Conservation (phyloP, 2,888 invertebrate species). For the Lasioglossum marginatum region DNA sequence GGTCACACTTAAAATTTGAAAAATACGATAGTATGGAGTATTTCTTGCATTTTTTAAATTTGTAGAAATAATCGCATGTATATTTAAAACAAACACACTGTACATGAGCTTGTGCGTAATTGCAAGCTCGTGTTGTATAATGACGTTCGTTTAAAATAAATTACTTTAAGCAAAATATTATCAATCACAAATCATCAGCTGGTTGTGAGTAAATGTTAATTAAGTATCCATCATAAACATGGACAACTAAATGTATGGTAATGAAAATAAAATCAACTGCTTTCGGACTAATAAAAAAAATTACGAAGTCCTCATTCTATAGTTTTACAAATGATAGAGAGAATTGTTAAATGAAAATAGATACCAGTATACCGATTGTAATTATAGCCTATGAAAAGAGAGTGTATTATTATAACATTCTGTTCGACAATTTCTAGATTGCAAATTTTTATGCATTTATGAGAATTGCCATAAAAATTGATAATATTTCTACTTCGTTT, state of each 20-base stretch:
- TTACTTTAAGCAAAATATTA: conserved; percentile 64
- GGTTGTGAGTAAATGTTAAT: conserved; percentile 81
- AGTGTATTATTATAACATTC: background rate
- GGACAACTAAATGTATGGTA: conserved; percentile 57
- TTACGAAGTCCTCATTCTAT: conserved; percentile 2
- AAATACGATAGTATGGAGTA: background rate
- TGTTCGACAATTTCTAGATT: background rate
- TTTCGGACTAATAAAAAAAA: conserved; percentile 24
- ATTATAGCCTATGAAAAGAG: background rate
- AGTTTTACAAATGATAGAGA: background rate
- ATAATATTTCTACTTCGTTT: background rate
- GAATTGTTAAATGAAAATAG: conserved; percentile 5
- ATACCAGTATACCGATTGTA: background rate
- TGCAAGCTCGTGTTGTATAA: conserved; percentile 42
- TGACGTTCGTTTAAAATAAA: conserved; percentile 59
- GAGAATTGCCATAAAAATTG: background rate
- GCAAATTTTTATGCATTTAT: background rate
- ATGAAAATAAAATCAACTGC: conserved; percentile 54
- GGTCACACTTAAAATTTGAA: background rate
- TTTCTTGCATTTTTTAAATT: too few relatives aligned
- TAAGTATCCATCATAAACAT: conserved; percentile 59
- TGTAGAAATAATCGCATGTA: background rate
- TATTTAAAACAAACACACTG: background rate
- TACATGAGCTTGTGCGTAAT: conserved; percentile 18
- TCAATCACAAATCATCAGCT: conserved; percentile 80